Evolutionary conservation across 2,797 vertebrate genomes (phyloP).

Genomic region (Sphenopsis melanotis): DNA sequence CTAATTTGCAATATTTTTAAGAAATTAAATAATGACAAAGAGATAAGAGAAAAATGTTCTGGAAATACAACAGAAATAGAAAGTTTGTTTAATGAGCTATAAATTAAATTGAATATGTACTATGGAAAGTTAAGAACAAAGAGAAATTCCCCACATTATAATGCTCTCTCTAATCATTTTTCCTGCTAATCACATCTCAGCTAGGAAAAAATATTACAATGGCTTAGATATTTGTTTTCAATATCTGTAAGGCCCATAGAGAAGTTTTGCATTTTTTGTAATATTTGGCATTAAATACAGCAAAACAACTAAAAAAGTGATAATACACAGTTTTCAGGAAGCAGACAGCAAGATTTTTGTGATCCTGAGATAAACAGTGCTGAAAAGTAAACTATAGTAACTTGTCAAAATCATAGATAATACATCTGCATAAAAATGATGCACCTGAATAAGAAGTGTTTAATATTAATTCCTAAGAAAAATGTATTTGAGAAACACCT

Average conservation of each 20-base stretch:
- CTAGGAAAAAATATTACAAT: background rate
- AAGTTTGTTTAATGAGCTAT: background rate
- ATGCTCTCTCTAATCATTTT: background rate
- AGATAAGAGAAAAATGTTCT: background rate
- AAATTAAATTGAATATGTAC: background rate
- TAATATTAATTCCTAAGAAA: background rate
- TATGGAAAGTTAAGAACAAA: background rate
- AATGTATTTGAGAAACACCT: background rate
- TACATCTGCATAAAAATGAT: background rate
- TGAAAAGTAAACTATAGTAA: background rate
- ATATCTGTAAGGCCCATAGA: background rate
- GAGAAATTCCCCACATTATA: background rate
- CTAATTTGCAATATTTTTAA: background rate
- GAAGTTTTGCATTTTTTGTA: background rate
- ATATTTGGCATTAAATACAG: background rate
- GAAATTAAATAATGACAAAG: background rate
- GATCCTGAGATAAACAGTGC: background rate
- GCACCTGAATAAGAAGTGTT: background rate
- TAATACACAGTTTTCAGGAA: background rate
- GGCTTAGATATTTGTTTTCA: background rate
- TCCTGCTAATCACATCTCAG: background rate
- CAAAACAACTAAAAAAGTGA: background rate
- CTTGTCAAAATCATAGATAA: background rate
- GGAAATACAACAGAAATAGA: background rate
- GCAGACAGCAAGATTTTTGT: background rate